phyloP scores from a whole-genome alignment of 2,797 vertebrate species.

The Danio aesculapii region DNA sequence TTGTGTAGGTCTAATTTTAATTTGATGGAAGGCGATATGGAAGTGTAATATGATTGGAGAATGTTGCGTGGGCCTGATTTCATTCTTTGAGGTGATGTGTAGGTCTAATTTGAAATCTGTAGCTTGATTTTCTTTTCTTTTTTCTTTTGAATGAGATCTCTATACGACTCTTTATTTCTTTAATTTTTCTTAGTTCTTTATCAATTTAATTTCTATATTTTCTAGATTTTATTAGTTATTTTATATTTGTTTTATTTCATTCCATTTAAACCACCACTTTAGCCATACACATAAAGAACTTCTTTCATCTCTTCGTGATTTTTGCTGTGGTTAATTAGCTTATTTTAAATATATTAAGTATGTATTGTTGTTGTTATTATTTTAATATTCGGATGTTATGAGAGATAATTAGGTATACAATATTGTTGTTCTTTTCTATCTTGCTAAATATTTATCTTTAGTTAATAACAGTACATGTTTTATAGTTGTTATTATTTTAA shows the following conservation, averaged over 20 bases:
- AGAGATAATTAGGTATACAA: neutral
- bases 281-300: too few species aligned
- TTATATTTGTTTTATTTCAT: too few species aligned
- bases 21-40: slow-evolving; percentile 32
- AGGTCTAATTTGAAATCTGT: slow-evolving; percentile 37
- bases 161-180: neutral
- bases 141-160: neutral
- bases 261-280: too few species aligned
- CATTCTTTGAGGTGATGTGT: slow-evolving; percentile 29
- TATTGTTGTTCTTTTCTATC: too few species aligned
- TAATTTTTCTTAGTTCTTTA: slow-evolving; percentile 20
- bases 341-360: too few species aligned
- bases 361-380: neutral
- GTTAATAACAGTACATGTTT: too few species aligned
- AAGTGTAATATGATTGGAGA: slow-evolving; percentile 22
- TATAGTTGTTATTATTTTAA: neutral
- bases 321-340: too few species aligned
- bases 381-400: neutral
- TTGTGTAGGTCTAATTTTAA: slow-evolving; percentile 41
- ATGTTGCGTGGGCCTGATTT: slow-evolving; percentile 38
- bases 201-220: neutral
- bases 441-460: too few species aligned
- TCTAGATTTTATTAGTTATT: too few species aligned
- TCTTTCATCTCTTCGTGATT: too few species aligned
- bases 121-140: neutral